Base-by-base conservation (phyloP, 2,113 vertebrate species). In the Mungos mungo region DNA sequence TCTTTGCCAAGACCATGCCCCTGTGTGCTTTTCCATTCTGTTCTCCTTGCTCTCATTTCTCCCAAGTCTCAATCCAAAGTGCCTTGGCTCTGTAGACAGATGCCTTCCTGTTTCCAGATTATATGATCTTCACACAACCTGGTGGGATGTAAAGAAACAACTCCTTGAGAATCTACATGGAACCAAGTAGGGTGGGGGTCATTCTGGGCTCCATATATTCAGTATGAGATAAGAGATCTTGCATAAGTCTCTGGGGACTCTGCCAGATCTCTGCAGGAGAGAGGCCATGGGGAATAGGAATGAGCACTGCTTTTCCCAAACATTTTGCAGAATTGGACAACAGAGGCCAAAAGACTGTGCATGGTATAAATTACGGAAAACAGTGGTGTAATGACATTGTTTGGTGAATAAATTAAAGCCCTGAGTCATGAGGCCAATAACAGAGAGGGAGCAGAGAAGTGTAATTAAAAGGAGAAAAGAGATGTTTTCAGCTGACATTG, bases 331-430 rank as follows among this genome's bases (percentile, higher is more conserved):
- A 97, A 95, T 93, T 81, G 97, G 98, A 88, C 93, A 96, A 69
- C 50, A 54, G 90, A 94, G 82, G 88, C 97, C 95, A 96, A 89
- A 97, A 85, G 96, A 85, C 81, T 38, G 35, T 95, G 84, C 91
- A 52, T 79, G 72, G 95, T 52, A 97, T 97, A 97, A 98, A 98
- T 97, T 97, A 85, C 29, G 96, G 95, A 96, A 97, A 98, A 91
- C 95, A 97, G 86, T 77, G 33, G 87, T 92, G 97, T 97, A 97
- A 98, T 98, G 97, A 96, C 97, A 97, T 88, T 98, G 96, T 97
- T 98, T 1, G 0, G 97, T 96, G 98, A 98, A 98, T 98, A 97
- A 98, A 98, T 98, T 96, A 98, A 98, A 97, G 90, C 89, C 95
- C 91, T 97, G 94, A 95, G 88, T 98, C 82, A 79, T 86, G 95